Evolutionary conservation across 2,888 invertebrate genomes (phyloP).

Genomic region (Fissipunctia ypsillon): DNA sequence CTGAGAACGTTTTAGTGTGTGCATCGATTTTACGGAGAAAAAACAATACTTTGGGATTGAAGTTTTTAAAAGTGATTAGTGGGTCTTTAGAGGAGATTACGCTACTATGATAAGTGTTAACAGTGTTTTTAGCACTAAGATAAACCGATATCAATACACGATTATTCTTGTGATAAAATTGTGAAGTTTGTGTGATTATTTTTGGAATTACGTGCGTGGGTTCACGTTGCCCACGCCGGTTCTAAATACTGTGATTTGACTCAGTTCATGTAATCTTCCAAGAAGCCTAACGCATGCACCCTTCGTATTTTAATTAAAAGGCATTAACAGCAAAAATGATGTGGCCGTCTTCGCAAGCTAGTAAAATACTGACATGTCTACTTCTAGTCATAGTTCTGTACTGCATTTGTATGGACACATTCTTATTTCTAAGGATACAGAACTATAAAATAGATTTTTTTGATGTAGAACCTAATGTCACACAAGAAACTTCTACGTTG

Average conservation of each 20-base stretch:
- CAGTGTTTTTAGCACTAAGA: conserved; percentile 44
- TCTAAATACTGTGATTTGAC: conserved; percentile 47
- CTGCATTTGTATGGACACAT: conserved; percentile 93
- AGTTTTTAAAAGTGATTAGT: conserved; percentile 54
- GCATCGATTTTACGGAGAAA: conserved; percentile 66
- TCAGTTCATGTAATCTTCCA: conserved; percentile 29
- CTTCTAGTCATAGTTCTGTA: conserved; percentile 91
- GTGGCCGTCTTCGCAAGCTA: conserved; percentile 93
- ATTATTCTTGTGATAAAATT: conserved; percentile 46
- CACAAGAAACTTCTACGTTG: conserved; percentile 77
- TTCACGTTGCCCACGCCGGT: conserved; percentile 38
- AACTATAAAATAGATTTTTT: conserved; percentile 91
- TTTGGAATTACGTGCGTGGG: conserved; percentile 58
- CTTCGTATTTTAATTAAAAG: conserved; percentile 35
- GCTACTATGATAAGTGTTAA: conserved; percentile 37
- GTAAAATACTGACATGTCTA: conserved; percentile 92
- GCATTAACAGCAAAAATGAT: conserved; percentile 87
- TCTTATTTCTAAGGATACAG: conserved; percentile 93
- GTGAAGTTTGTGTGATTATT: conserved; percentile 53
- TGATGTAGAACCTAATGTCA: conserved; percentile 69
- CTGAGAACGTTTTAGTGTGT: conserved; percentile 47
- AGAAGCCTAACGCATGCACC: conserved; percentile 41
- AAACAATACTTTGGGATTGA: conserved; percentile 48
- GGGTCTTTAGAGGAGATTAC: conserved; percentile 7
- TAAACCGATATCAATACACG: conserved; percentile 4